Evolutionary conservation across 2,797 vertebrate genomes (phyloP).

Genomic region (Halcyon leucocephala): DNA sequence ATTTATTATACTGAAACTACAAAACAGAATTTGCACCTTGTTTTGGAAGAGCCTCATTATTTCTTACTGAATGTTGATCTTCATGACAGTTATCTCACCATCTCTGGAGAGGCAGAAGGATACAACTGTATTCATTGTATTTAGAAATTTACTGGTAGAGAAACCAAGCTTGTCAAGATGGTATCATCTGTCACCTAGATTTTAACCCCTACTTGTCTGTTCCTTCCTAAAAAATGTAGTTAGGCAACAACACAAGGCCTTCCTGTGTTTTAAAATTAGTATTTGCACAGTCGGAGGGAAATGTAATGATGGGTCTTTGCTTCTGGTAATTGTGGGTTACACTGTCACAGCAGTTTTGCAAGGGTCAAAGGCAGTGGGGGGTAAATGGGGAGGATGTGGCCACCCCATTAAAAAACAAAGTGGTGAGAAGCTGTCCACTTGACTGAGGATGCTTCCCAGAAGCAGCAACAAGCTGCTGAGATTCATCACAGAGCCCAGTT

Average conservation of each 20-base stretch:
- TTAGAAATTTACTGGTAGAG: not conserved
- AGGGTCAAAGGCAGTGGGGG: not conserved
- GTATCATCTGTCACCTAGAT: not conserved
- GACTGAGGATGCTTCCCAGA: not conserved
- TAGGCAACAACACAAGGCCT: not conserved
- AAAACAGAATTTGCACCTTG: not conserved
- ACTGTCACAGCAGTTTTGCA: conserved; percentile 16
- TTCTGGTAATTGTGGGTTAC: conserved; percentile 38
- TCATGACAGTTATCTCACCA: not conserved
- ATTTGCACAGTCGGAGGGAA: conserved; percentile 27
- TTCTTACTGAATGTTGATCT: not conserved
- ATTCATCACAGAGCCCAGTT: not conserved
- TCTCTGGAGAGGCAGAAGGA: not conserved
- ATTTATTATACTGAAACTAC: not conserved
- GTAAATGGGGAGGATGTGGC: conserved; percentile 53
- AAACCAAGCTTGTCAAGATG: not conserved
- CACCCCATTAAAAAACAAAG: conserved; percentile 3
- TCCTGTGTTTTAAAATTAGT: conserved; percentile 52
- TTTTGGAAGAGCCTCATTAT: not conserved
- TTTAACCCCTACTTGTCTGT: conserved; percentile 37
- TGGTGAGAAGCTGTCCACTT: not conserved
- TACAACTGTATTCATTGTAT: fast-evolving
- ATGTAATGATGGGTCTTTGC: conserved; percentile 55
- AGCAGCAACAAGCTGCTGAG: not conserved
- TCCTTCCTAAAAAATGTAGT: not conserved